phyloP scores from a whole-genome alignment of 2,888 invertebrate genomes.

The Gasteruption jaculator region DNA sequence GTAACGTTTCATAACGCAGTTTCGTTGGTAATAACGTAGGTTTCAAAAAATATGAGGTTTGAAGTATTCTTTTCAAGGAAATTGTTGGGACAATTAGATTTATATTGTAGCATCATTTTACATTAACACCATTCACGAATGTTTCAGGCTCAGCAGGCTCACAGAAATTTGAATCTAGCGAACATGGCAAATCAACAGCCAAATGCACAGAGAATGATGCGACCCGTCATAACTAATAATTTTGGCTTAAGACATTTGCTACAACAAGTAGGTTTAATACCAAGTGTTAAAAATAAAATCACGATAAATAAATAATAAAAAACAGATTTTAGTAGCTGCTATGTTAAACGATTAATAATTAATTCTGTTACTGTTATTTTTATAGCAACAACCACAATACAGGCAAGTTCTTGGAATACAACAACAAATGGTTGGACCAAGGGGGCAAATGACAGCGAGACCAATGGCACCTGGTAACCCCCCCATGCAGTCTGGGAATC shows the following conservation, averaged over 20 bases:
- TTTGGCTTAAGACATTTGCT: conserved; percentile 75
- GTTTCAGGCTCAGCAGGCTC: conserved; percentile 46
- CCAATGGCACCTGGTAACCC: conserved; percentile 47
- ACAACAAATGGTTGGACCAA: conserved; percentile 53
- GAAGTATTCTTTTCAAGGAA: too few relatives aligned
- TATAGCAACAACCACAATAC: conserved; percentile 65
- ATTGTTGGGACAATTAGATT: too few relatives aligned
- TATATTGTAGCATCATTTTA: conserved; percentile 1
- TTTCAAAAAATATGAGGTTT: too few relatives aligned
- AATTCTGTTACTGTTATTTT: conserved; percentile 19
- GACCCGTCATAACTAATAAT: conserved; percentile 72
- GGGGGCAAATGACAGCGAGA: conserved; percentile 50
- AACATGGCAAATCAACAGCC: conserved; percentile 47
- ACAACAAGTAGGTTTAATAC: conserved; percentile 74
- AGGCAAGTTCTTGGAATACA: conserved; percentile 60
- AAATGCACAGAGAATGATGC: conserved; percentile 65
- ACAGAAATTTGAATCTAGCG: conserved; percentile 42
- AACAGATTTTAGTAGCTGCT: conserved; percentile 2
- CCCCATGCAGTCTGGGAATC: conserved; percentile 47
- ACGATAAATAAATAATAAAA: conserved; percentile 7
- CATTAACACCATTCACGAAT: conserved; percentile 1
- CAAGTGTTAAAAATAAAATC: too few relatives aligned
- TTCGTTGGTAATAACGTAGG: too few relatives aligned
- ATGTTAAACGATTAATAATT: conserved; percentile 5
- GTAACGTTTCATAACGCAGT: background rate